These are phyloP conservation scores for Ostrea edulis DNA, from an alignment of 1,140 invertebrate genomes.

Conservation along the genomic window DNA sequence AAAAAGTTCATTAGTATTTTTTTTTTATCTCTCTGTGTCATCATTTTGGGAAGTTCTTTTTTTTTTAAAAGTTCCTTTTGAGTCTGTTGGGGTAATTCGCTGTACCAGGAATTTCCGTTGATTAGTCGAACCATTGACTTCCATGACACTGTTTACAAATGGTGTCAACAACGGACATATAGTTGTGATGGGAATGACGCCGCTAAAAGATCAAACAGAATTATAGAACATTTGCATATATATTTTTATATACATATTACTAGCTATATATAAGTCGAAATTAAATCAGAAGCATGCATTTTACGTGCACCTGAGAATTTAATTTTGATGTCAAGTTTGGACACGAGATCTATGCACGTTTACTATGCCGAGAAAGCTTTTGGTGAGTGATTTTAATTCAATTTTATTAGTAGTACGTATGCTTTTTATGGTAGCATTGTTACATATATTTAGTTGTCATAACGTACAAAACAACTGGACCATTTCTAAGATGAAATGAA, in stretches of 20 bases:
- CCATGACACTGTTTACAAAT: conserved; percentile 35
- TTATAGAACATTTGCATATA: neutral
- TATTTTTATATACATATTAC: neutral
- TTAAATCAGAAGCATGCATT: neutral
- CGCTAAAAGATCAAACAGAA: neutral
- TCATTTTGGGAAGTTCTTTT: too few relatives aligned
- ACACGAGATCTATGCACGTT: conserved; percentile 40
- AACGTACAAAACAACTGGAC: too few relatives aligned
- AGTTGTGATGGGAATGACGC: neutral
- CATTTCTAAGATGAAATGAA: too few relatives aligned
- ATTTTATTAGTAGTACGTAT: neutral
- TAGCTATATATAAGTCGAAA: neutral
- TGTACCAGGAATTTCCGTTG: neutral
- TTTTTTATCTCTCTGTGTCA: too few relatives aligned
- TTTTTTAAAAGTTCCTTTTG: too few relatives aligned
- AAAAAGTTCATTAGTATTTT: too few relatives aligned
- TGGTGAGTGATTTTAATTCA: neutral
- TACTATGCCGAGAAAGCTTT: conserved; percentile 43
- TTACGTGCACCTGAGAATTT: neutral
- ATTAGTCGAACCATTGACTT: conserved; percentile 10
- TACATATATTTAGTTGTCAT: too few relatives aligned
- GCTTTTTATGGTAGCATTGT: too few relatives aligned
- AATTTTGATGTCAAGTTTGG: conserved; percentile 47
- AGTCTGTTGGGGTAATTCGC: too few relatives aligned
- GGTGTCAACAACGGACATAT: conserved; percentile 11